Conservation (phyloP, 2,113 vertebrate species). For the Hemicordylus capensis region DNA sequence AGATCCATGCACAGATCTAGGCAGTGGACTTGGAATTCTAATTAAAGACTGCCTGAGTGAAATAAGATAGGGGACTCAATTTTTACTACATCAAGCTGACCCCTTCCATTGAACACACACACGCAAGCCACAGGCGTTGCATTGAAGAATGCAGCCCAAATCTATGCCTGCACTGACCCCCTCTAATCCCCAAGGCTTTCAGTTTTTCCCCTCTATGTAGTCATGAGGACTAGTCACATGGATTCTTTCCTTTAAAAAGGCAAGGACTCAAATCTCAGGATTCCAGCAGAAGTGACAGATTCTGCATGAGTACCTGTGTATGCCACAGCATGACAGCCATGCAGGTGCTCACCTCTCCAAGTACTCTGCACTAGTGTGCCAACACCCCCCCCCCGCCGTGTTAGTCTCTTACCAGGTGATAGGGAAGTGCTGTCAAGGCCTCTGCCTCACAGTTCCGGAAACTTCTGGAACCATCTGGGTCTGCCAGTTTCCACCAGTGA, state of each 20-base stretch:
- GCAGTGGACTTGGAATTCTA: background rate
- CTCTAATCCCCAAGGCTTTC: background rate
- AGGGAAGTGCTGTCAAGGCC: constrained; percentile 78
- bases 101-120: too few relatives aligned
- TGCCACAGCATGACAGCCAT: background rate
- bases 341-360: too few relatives aligned
- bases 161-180: too few relatives aligned
- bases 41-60: background rate
- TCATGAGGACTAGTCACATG: background rate
- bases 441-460: constrained; percentile 78
- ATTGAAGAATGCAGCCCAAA: background rate
- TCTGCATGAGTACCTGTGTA: background rate
- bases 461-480: constrained; percentile 73
- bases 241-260: background rate
- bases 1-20: background rate
- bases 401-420: constrained; percentile 77
- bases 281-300: background rate
- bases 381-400: fast-evolving
- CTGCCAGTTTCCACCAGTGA: constrained; percentile 80
- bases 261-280: background rate
- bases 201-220: background rate
- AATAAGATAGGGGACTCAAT: background rate
- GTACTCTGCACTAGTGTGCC: too few relatives aligned
- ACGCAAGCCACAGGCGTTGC: too few relatives aligned
- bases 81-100: too few relatives aligned